Percentiles rank a stretch among this genome's conserved stretches.
phyloP scores from a whole-genome alignment of 1,140 invertebrate species.

The Diprion similis region DNA sequence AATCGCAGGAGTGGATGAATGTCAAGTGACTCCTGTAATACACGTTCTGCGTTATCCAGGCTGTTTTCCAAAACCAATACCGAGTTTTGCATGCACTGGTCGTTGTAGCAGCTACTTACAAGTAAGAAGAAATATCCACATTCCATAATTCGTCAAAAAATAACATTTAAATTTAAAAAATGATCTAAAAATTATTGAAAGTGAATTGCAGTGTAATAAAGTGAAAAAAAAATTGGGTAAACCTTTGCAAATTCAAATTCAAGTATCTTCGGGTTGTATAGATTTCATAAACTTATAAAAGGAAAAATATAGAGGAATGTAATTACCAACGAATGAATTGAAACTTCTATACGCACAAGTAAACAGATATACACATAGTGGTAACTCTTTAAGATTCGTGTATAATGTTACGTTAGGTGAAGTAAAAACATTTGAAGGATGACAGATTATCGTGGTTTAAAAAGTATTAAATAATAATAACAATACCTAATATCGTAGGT shows the following conservation, averaged over 20 bases:
- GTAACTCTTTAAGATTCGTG: not conserved
- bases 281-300: not conserved
- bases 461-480: not conserved
- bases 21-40: conserved; percentile 89
- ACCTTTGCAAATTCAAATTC: not conserved
- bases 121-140: conserved; percentile 62
- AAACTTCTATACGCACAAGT: no score
- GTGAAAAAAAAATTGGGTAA: conserved; percentile 7
- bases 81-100: conserved; percentile 91
- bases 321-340: not conserved
- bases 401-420: not conserved
- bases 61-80: conserved; percentile 91
- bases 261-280: no score
- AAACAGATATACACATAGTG: no score
- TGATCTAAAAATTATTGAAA: no score
- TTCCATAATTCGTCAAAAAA: no score
- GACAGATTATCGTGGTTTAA: not conserved
- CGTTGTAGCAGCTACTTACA: conserved; percentile 91
- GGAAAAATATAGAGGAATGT: not conserved
- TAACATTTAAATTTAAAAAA: no score
- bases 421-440: conserved; percentile 3
- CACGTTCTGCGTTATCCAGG: conserved; percentile 91
- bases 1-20: conserved; percentile 75
- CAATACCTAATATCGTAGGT: conserved; percentile 67
- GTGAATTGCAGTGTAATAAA: no score